These are phyloP conservation scores for Cossypha heuglini DNA, from an alignment of 2,797 vertebrate genomes.

Conservation along the genomic window DNA sequence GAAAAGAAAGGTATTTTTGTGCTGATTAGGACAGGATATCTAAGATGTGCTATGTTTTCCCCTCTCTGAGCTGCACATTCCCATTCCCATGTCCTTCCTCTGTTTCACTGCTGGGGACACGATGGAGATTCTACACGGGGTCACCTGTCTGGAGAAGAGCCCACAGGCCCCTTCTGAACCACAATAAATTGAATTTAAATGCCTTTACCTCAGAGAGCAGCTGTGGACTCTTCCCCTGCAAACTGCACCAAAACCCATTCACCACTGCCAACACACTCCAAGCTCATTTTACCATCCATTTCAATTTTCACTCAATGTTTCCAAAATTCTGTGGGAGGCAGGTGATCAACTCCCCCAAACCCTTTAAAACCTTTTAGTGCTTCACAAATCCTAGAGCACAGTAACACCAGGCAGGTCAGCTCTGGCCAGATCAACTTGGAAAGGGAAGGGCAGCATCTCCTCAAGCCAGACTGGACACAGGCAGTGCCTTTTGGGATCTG, in stretches of 20 bases:
- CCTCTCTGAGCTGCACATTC: neutral
- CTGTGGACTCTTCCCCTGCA: neutral
- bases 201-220: neutral
- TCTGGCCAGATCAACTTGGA: neutral
- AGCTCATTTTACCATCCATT: neutral
- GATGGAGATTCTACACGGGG: neutral
- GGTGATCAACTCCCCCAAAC: neutral
- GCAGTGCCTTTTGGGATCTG: neutral
- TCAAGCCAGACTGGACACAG: fast-evolving
- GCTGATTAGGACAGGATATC: neutral
- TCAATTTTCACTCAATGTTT: neutral
- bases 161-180: neutral
- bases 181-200: neutral
- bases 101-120: neutral
- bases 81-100: neutral
- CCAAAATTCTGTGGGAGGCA: neutral
- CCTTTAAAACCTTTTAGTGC: neutral
- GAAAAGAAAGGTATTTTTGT: slow-evolving; percentile 34
- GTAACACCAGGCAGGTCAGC: neutral
- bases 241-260: neutral
- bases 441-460: neutral
- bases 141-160: neutral
- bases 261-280: neutral
- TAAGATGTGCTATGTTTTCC: neutral
- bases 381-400: neutral